phyloP scores from a whole-genome alignment of 2,888 invertebrate species.

The Sesamia inferens region DNA sequence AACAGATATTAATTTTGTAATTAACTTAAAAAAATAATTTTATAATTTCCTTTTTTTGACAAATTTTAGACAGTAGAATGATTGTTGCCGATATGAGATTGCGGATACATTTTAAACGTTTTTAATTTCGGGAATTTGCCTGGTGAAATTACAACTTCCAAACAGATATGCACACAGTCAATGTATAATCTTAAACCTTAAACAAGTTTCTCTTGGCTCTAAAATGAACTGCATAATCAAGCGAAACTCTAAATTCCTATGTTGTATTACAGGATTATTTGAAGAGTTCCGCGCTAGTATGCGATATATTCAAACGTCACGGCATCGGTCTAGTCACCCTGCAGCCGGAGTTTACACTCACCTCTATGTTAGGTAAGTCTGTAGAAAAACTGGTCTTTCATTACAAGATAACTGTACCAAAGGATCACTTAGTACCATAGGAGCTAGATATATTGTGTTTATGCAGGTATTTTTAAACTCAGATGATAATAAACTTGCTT shows the following conservation, averaged over 20 bases:
- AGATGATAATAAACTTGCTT: neutral
- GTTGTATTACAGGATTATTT: slow-evolving; percentile 78
- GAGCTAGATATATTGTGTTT: neutral
- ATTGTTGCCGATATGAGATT: neutral
- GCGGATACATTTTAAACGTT: neutral
- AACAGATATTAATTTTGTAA: too few relatives aligned
- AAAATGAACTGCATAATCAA: neutral
- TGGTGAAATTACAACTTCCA: neutral
- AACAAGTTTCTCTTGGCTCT: slow-evolving; percentile 15
- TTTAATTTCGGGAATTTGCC: neutral
- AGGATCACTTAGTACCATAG: neutral
- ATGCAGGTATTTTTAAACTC: neutral
- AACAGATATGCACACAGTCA: neutral
- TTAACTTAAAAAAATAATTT: too few relatives aligned
- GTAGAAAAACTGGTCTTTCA: neutral
- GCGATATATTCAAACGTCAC: slow-evolving; percentile 93
- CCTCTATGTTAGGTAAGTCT: slow-evolving; percentile 75
- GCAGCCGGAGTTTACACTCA: slow-evolving; percentile 94
- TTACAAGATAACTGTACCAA: neutral
- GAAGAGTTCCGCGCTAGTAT: slow-evolving; percentile 89
- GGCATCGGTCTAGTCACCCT: slow-evolving; percentile 96
- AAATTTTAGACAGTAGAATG: neutral
- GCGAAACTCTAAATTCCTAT: neutral
- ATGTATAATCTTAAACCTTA: slow-evolving; percentile 10
- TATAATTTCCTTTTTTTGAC: neutral